phyloP scores from a whole-genome alignment of 2,797 vertebrate genomes.

The Strix occidentalis region DNA sequence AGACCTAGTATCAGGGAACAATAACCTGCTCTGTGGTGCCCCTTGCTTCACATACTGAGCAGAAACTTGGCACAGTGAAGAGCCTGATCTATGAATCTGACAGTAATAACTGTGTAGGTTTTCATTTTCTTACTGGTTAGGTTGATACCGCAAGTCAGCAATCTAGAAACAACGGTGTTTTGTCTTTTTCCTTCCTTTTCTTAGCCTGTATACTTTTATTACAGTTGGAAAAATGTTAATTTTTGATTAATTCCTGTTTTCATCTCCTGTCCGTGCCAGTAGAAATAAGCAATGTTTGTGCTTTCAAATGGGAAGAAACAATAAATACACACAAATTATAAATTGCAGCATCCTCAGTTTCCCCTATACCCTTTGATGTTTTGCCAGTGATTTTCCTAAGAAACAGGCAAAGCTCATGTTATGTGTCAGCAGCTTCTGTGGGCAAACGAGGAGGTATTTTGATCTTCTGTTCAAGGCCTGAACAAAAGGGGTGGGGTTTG shows the following conservation, averaged over 20 bases:
- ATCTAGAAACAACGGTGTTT: not conserved
- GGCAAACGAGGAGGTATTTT: not conserved
- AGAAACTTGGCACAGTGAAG: not conserved
- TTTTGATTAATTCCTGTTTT: not conserved
- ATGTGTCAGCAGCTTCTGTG: not conserved
- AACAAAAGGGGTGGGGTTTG: not conserved
- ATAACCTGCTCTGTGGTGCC: not conserved
- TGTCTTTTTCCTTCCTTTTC: not conserved
- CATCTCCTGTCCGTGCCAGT: not conserved
- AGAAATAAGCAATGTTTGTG: not conserved
- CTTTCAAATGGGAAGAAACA: not conserved
- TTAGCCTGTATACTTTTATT: not conserved
- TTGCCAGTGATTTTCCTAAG: not conserved
- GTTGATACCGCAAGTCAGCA: not conserved
- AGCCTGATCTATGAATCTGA: not conserved
- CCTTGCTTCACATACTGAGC: not conserved
- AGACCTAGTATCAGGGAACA: not conserved
- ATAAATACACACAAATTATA: not conserved
- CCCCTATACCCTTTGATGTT: not conserved
- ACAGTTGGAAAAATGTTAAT: not conserved
- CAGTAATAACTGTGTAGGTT: not conserved
- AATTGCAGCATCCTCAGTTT: not conserved
- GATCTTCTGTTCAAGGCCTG: not conserved
- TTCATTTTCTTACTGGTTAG: not conserved
- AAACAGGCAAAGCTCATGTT: not conserved